Evolutionary conservation across 2,797 vertebrate genomes (phyloP).

Genomic region (Sphenopsis melanotis): DNA sequence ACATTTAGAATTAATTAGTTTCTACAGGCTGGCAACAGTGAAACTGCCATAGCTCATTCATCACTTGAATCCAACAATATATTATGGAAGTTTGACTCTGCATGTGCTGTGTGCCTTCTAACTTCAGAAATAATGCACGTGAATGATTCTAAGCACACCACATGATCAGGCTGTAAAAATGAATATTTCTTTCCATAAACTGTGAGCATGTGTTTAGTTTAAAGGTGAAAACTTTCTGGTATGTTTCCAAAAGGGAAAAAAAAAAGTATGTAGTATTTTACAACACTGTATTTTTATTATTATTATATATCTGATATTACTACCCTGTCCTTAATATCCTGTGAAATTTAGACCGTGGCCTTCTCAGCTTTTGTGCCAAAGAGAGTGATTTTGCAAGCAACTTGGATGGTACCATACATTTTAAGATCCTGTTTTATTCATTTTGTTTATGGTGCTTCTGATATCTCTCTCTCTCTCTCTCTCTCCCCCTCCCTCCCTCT

Average conservation of each 20-base stretch:
- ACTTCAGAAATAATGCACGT: neutral
- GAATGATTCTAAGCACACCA: neutral
- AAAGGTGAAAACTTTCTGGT: conserved; percentile 61
- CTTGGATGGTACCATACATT: conserved; percentile 49
- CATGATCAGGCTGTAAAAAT: neutral
- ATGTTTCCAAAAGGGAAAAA: conserved; percentile 25
- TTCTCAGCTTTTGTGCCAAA: conserved; percentile 39
- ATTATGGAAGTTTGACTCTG: neutral
- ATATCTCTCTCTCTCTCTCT: conserved; percentile 14
- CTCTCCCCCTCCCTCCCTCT: neutral
- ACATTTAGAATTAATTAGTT: neutral
- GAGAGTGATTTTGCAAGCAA: conserved; percentile 42
- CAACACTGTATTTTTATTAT: conserved; percentile 37
- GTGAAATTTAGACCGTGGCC: conserved; percentile 51
- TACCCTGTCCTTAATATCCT: conserved; percentile 64
- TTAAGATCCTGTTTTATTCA: conserved; percentile 56
- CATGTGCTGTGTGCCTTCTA: neutral
- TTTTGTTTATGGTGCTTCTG: conserved; percentile 57
- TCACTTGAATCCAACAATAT: neutral
- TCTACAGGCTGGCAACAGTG: neutral
- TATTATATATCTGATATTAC: conserved; percentile 53
- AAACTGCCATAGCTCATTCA: neutral
- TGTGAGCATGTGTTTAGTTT: conserved; percentile 58
- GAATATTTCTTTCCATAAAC: conserved; percentile 61
- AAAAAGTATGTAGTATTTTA: conserved; percentile 29